Conservation (phyloP, 2,888 invertebrate species). For the Sarcophaga carnaria region DNA sequence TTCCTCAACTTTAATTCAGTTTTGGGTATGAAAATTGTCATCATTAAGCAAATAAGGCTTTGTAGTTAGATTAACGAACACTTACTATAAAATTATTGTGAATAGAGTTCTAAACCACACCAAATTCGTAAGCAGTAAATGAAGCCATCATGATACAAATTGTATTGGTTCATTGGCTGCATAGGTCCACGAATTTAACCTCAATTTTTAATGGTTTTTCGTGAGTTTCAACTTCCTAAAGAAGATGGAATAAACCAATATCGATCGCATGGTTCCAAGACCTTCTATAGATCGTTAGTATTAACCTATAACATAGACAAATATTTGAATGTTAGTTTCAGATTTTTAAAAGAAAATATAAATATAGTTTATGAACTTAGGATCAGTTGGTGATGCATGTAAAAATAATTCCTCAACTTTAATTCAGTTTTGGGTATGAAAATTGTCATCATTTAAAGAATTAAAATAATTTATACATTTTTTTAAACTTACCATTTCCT, state of each 20-base stretch:
- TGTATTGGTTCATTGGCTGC: no score
- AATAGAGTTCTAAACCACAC: no score
- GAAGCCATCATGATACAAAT: no score
- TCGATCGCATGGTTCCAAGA: no score
- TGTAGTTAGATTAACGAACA: no score
- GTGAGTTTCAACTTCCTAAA: no score
- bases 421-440: slow-evolving; percentile 71
- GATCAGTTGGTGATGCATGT: slow-evolving; percentile 76
- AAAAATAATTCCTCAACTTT: slow-evolving; percentile 70
- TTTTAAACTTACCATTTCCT: neutral
- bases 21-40: slow-evolving; percentile 72
- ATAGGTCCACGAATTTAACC: no score
- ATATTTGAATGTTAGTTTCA: neutral
- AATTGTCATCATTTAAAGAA: slow-evolving; percentile 69
- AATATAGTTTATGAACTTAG: neutral
- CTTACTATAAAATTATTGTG: no score
- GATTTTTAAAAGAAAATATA: neutral
- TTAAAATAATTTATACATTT: neutral
- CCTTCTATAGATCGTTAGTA: no score
- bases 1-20: slow-evolving; percentile 72
- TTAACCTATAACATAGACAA: neutral
- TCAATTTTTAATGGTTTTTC: no score
- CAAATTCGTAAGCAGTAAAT: no score
- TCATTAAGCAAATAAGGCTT: slow-evolving; percentile 59
- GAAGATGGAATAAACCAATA: no score